Evolutionary conservation across 2,113 vertebrate genomes (phyloP), one percentile per base, ranked within the genome.

Genomic region (Clinocottus analis): DNA sequence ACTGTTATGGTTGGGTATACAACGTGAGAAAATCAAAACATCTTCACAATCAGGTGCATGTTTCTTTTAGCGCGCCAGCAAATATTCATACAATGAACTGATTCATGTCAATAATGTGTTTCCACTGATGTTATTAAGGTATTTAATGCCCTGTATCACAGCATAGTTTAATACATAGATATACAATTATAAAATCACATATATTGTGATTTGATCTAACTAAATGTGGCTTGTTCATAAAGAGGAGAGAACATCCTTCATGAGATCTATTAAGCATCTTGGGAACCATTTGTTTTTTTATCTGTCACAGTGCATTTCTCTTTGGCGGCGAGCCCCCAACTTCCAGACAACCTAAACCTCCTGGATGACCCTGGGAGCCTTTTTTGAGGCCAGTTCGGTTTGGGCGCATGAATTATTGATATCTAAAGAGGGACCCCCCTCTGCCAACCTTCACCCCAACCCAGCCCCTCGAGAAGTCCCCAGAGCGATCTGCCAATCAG

Each of bases 351-450:
- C 75, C 82, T 76, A 77, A 80, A 82, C 37, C 72, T 85, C 72
- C 64, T 74, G 67, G 65, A 64, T 83, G 83, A 84, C 80, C 68
- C 79, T 58, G 19, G 53, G 67, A 77, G 73, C 65, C 69, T 86
- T 84, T 56, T 56, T 58, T 59, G 75, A 82, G 73, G 56, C 49
- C 31, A n/a, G 71, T 88, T 5, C 58, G 72, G 62, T 76, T 89
- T 77, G 78, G 58, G 75, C 39, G 23, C 63, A 87, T 95, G 76
- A 93, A 95, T 95, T 94, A 94, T 95, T 93, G 86, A 95, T 94
- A 91, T 92, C 89, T 94, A 93, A 95, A 95, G 85, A 95, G 95
- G 87, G 86, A 86, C 83, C 93, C 91, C 93, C 91, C 83, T 82
- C 86, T 82, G 85, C 65, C 78, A 83, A 72, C 45, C 73, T 74